phyloP scores from a whole-genome alignment of 2,888 invertebrate species.

The Rhynchonema sp. region DNA sequence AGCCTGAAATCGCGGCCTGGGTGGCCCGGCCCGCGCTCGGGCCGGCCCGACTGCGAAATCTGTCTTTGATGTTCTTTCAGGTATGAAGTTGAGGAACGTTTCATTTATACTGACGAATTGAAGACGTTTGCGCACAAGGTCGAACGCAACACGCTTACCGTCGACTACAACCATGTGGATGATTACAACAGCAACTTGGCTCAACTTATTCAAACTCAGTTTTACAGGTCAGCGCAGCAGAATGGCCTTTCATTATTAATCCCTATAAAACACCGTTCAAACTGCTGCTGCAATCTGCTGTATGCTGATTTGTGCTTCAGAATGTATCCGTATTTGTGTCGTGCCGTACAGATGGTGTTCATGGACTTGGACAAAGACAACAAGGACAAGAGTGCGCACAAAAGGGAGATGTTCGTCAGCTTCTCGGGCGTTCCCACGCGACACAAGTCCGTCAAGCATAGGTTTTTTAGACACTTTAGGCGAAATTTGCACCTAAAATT shows the following conservation, averaged over 20 bases:
- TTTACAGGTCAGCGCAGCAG: no score
- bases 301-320: no score
- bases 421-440: conserved; percentile 75
- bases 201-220: conserved; percentile 46
- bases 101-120: not conserved
- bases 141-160: not conserved
- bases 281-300: no score
- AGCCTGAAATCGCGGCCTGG: not conserved
- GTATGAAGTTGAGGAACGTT: not conserved
- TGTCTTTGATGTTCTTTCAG: not conserved
- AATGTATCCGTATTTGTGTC: conserved; percentile 78
- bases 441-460: conserved; percentile 49
- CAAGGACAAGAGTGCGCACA: conserved; percentile 27
- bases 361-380: conserved; percentile 9
- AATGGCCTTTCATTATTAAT: no score
- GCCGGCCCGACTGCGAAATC: not conserved
- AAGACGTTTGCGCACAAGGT: not conserved
- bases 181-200: not conserved
- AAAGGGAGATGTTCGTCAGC: conserved; percentile 79
- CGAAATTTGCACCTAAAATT: no score
- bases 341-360: conserved; percentile 44
- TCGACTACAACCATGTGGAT: not conserved
- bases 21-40: no score
- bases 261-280: no score
- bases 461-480: no score